Percentiles rank a stretch among this genome's conserved stretches.
Evolutionary conservation across 2,888 invertebrate species (phyloP).

Genomic region (Aporophyla nigra): DNA sequence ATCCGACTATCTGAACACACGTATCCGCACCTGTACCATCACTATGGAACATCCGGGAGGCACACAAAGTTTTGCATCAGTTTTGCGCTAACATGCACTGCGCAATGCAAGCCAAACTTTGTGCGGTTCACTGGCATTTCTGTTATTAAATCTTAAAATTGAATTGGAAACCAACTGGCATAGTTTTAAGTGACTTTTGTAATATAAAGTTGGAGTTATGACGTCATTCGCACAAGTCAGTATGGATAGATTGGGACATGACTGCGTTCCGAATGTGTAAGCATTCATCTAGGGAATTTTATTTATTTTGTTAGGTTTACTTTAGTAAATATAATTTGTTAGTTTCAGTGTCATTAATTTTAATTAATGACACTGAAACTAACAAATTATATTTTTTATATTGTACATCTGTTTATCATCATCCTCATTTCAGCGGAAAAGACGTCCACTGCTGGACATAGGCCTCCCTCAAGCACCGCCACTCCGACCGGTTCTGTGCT

Average conservation of each 20-base stretch:
- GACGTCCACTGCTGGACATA: too few relatives aligned
- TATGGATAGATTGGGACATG: background rate
- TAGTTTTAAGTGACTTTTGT: slow-evolving; percentile 3
- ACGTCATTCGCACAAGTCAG: background rate
- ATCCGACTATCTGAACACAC: background rate
- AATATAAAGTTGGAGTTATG: background rate
- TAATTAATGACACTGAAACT: too few relatives aligned
- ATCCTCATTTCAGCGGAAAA: too few relatives aligned
- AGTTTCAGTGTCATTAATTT: too few relatives aligned
- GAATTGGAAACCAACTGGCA: slow-evolving; percentile 13
- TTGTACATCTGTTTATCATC: too few relatives aligned
- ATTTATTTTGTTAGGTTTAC: too few relatives aligned
- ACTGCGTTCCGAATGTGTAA: background rate
- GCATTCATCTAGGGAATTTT: too few relatives aligned
- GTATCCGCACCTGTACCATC: slow-evolving; percentile 30
- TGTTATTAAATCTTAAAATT: slow-evolving; percentile 31
- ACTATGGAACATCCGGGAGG: slow-evolving; percentile 18
- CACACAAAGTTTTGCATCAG: slow-evolving; percentile 34
- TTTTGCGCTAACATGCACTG: slow-evolving; percentile 38
- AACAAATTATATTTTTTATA: too few relatives aligned
- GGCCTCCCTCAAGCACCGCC: too few relatives aligned
- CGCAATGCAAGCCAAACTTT: slow-evolving; percentile 34
- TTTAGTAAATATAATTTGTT: too few relatives aligned
- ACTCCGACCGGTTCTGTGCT: too few relatives aligned
- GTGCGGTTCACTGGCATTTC: slow-evolving; percentile 20